These are phyloP conservation scores for Lasius platythorax DNA, from an alignment of 2,888 invertebrate species.

Conservation along the genomic window DNA sequence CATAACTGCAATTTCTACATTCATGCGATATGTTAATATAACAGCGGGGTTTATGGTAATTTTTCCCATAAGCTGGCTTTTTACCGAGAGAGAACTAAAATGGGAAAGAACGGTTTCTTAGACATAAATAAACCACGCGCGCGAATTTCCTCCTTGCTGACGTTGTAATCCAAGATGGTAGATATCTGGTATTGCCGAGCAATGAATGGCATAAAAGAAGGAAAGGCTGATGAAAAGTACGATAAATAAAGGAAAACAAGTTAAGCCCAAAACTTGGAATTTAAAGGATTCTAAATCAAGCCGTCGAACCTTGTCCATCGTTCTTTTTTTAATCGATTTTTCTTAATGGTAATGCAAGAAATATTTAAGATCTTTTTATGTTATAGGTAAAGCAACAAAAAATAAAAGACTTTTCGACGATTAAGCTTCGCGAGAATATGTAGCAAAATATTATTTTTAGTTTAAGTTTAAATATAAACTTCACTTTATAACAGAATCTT, in stretches of 20 bases:
- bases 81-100: not conserved
- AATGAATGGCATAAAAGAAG: constrained; percentile 3
- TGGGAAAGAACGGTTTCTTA: not conserved
- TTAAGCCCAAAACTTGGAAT: not conserved
- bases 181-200: not conserved
- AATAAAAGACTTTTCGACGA: not conserved
- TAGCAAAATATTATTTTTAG: not conserved
- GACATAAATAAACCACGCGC: not conserved
- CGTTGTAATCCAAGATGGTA: constrained; percentile 31
- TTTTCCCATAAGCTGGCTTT: not conserved
- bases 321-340: not conserved
- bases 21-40: not conserved
- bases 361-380: not conserved
- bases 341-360: not conserved
- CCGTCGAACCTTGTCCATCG: not conserved
- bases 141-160: constrained; percentile 37
- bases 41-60: not conserved
- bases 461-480: not conserved
- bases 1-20: not conserved
- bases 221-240: not conserved
- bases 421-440: not conserved
- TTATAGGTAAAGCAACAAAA: not conserved
- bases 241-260: constrained; percentile 7
- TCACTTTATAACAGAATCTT: not conserved
- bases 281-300: not conserved